phyloP scores from a whole-genome alignment of 2,797 vertebrate species.

The Steatocranus sp. region DNA sequence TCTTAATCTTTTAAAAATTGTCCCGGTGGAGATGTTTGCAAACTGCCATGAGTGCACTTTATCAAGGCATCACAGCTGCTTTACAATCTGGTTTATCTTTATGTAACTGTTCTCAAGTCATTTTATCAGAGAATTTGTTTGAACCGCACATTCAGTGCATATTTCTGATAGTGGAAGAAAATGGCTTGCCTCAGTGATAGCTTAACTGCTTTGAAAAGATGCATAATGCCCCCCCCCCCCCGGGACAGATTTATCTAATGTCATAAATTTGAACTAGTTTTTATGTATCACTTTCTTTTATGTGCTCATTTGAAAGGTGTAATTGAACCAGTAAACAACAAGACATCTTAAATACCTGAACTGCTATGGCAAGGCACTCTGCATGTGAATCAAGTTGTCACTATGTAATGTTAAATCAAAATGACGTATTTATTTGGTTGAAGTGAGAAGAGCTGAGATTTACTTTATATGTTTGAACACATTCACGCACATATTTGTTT shows the following conservation, averaged over 20 bases:
- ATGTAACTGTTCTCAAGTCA: slow-evolving; percentile 58
- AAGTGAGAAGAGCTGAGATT: not conserved
- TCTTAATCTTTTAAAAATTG: slow-evolving; percentile 38
- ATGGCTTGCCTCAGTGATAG: slow-evolving; percentile 55
- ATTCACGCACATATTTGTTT: not conserved
- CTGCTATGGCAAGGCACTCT: slow-evolving; percentile 1
- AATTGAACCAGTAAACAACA: slow-evolving; percentile 70
- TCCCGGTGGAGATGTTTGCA: slow-evolving; percentile 44
- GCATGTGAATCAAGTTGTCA: slow-evolving; percentile 48
- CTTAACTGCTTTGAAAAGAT: slow-evolving; percentile 67
- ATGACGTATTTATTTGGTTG: slow-evolving; percentile 38
- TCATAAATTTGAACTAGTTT: slow-evolving; percentile 64
- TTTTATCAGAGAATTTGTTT: slow-evolving; percentile 62
- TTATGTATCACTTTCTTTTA: slow-evolving; percentile 69
- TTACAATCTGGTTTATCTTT: slow-evolving; percentile 61
- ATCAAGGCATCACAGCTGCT: slow-evolving; percentile 61
- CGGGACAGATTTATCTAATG: slow-evolving; percentile 72
- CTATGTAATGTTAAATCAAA: slow-evolving; percentile 49
- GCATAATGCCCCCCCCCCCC: too few relatives aligned
- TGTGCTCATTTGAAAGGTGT: slow-evolving; percentile 64
- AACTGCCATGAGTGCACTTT: slow-evolving; percentile 41
- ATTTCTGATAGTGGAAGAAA: slow-evolving; percentile 52
- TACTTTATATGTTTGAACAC: not conserved
- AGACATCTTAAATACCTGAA: slow-evolving; percentile 58
- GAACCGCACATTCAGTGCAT: slow-evolving; percentile 35